These are phyloP conservation scores for Thera britannica DNA, from an alignment of 2,888 invertebrate species.

Conservation along the genomic window DNA sequence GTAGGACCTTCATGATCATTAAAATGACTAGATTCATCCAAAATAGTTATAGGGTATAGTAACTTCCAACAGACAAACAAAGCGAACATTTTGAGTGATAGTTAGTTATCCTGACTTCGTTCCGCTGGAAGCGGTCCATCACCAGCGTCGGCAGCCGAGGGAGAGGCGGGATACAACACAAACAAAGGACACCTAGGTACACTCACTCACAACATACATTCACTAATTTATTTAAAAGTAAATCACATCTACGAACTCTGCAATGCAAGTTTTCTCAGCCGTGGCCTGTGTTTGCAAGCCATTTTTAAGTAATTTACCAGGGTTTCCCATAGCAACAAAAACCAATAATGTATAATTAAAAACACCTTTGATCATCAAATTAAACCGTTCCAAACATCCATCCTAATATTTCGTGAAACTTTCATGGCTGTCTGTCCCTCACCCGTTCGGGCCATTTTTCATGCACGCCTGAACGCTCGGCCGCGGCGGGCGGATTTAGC, in stretches of 20 bases:
- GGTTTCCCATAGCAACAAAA: too few species aligned
- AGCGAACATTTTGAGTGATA: neutral
- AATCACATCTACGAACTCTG: too few species aligned
- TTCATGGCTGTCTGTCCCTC: conserved; percentile 26
- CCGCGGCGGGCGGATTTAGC: conserved; percentile 43
- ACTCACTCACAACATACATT: conserved; percentile 3
- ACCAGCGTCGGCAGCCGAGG: conserved; percentile 1
- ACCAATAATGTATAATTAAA: neutral
- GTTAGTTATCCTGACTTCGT: conserved; percentile 9
- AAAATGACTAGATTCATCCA: neutral
- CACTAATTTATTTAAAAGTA: too few species aligned
- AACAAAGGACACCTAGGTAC: conserved; percentile 8
- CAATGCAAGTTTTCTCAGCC: too few species aligned
- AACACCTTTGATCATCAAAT: conserved; percentile 11
- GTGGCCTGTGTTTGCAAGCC: too few species aligned
- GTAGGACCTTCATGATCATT: too few species aligned
- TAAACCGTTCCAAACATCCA: neutral
- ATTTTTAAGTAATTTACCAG: too few species aligned
- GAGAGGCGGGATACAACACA: conserved; percentile 4
- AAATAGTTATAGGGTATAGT: neutral
- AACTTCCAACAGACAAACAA: neutral
- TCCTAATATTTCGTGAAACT: conserved; percentile 21
- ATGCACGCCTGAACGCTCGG: conserved; percentile 79
- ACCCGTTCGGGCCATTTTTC: conserved; percentile 70
- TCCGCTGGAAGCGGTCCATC: conserved; percentile 28